Percentiles rank a stretch among this genome's conserved stretches.
phyloP scores from a whole-genome alignment of 2,888 invertebrate species.

The Pandemis corylana region DNA sequence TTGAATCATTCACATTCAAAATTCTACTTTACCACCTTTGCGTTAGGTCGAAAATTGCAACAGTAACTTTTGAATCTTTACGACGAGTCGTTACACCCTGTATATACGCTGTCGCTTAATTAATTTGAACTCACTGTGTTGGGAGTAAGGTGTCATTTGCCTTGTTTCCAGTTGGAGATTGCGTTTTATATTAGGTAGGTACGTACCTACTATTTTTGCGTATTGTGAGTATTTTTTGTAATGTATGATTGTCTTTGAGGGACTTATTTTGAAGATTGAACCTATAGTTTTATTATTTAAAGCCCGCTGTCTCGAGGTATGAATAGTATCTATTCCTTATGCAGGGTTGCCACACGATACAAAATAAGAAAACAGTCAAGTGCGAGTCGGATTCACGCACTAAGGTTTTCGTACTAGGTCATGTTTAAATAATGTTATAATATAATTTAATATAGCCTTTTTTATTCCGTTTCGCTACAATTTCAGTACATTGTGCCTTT shows the following conservation, averaged over 20 bases:
- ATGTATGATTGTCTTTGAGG: too few species aligned
- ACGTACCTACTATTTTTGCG: slow-evolving; percentile 3
- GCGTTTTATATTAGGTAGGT: neutral
- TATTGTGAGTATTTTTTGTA: neutral
- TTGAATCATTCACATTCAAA: slow-evolving; percentile 6
- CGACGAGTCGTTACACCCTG: slow-evolving; percentile 16
- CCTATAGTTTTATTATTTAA: too few species aligned
- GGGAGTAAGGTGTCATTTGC: neutral
- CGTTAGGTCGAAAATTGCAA: slow-evolving; percentile 1
- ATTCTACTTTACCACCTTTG: neutral
- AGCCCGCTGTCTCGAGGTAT: too few species aligned
- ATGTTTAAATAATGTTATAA: too few species aligned
- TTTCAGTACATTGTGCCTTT: too few species aligned
- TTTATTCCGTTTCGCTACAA: too few species aligned
- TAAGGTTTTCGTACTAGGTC: too few species aligned
- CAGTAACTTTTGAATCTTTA: slow-evolving; percentile 8
- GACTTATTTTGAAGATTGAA: too few species aligned
- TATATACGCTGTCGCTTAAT: neutral
- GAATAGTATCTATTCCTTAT: neutral
- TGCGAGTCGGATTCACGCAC: too few species aligned
- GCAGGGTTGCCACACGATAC: neutral
- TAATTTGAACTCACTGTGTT: neutral
- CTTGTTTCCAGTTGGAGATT: neutral
- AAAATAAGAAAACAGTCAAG: too few species aligned
- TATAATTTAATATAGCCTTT: too few species aligned